Conservation (phyloP, 2,888 invertebrate species). For the Drosophila sordidapex region DNA sequence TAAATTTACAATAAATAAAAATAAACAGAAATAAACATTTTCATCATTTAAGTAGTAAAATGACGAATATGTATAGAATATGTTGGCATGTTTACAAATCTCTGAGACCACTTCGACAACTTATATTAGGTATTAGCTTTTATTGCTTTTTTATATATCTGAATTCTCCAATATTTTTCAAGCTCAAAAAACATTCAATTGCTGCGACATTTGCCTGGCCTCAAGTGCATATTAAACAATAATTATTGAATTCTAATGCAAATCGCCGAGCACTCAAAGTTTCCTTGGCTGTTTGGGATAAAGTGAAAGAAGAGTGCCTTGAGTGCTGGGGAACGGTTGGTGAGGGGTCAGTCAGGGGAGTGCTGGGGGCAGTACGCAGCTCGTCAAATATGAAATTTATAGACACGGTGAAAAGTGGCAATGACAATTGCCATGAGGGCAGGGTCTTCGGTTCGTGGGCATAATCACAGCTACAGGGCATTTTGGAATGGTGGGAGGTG, state of each 20-base stretch:
- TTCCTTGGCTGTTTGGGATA: conserved; percentile 16
- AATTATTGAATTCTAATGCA: conserved; percentile 73
- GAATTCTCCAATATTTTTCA: neutral
- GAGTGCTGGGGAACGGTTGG: conserved; percentile 35
- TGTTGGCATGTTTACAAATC: neutral
- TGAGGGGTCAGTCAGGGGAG: neutral
- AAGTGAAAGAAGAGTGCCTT: conserved; percentile 32
- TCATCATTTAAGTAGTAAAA: neutral
- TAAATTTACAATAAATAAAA: neutral
- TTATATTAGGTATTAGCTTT: neutral
- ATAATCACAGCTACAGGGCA: conserved; percentile 74
- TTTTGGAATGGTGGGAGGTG: neutral
- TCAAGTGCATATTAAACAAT: conserved; percentile 75
- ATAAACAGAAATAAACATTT: neutral
- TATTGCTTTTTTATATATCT: conserved; percentile 1
- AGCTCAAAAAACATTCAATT: conserved; percentile 7
- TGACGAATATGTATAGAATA: neutral
- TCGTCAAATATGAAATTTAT: conserved; percentile 74
- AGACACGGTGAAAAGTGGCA: conserved; percentile 68
- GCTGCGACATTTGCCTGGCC: conserved; percentile 46
- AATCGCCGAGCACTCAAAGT: conserved; percentile 41
- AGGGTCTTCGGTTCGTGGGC: conserved; percentile 52
- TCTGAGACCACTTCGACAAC: neutral
- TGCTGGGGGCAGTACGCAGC: conserved; percentile 34
- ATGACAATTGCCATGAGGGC: conserved; percentile 69